Percentiles rank a stretch among this genome's conserved stretches.
These are phyloP conservation scores for Anguilla rostrata DNA, from an alignment of 2,113 vertebrate species.

Conservation along the genomic window DNA sequence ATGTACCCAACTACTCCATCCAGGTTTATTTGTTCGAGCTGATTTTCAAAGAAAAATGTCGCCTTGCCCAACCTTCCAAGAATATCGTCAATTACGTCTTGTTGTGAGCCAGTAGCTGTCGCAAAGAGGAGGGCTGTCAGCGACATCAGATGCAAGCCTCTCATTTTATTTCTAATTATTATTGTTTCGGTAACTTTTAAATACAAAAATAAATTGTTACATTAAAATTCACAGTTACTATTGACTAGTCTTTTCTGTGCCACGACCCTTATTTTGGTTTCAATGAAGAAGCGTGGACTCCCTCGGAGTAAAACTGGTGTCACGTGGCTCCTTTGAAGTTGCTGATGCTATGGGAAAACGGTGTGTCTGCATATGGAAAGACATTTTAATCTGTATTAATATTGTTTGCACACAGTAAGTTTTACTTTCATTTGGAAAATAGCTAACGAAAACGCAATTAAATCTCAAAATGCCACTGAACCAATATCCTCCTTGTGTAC, in stretches of 20 bases:
- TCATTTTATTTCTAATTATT: constrained; percentile 45
- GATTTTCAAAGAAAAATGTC: constrained; percentile 69
- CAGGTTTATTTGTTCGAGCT: constrained; percentile 74
- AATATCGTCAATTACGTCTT: constrained; percentile 67
- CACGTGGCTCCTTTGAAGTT: neutral
- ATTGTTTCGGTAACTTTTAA: neutral
- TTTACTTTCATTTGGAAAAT: neutral
- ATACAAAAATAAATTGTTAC: neutral
- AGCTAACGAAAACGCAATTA: neutral
- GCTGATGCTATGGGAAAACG: neutral
- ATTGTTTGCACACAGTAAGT: neutral
- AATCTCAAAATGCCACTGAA: neutral
- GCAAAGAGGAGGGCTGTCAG: constrained; percentile 48
- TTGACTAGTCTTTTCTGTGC: neutral
- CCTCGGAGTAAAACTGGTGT: neutral
- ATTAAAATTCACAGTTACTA: neutral
- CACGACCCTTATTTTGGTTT: neutral
- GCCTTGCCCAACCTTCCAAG: constrained; percentile 68
- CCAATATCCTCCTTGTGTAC: no score
- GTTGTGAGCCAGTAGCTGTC: constrained; percentile 33
- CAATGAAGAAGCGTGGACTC: neutral
- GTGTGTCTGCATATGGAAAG: neutral
- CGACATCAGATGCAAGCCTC: constrained; percentile 39
- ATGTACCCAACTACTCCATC: constrained; percentile 76
- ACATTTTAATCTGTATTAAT: neutral